Evolutionary conservation across 64 coral and sea anemone species (phyloP), one percentile per base, ranked within the genome.

Genomic region (Exaiptasia diaphana): DNA sequence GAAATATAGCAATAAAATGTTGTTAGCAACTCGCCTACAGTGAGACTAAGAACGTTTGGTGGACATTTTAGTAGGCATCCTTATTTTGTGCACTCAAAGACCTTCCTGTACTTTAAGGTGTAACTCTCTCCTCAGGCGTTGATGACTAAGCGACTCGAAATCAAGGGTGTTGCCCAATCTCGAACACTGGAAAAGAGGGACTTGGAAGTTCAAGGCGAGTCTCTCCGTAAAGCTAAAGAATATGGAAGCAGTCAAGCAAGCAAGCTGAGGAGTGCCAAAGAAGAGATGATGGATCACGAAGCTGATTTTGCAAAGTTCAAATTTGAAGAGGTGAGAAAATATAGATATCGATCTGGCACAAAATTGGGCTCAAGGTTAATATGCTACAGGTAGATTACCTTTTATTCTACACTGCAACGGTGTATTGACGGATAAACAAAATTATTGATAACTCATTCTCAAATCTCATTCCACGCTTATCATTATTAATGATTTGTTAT

Each of bases 131-230:
- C 38, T 28, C 80, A 83, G 29, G 90, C 85, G 55, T 67, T 99
- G 42, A 99, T 99, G 57, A 99, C 74, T 60, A 99, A 92, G 34
- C 78, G 95, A 50, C 65, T 99, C 31, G 95, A 85, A 74, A 73
- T 92, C 9, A 99, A 99, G 76, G 95, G 89, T 68, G 88, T 50
- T 25, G 6, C 63, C 5, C 34, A 21, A 2, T n/a, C 64, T n/a
- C 79, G 80, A 27, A 53, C 48, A 3, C 78, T 91, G 33, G 33
- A 69, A 33, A 50, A 87, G 20, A 92, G 30, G 38, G 82, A 92
- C 5, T 65, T 97, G 35, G 93, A 97, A 44, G 32, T 56, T 4
- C 82, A 86, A 5, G 33, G 50, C 50, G 78, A 78, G 9, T 39
- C 78, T 27, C 78, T 82, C 22, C 65, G 69, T 41, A 92, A 81